A percentile compares a stretch with the other conserved stretches of the same genome.
These are phyloP conservation scores for Tupaia chinensis DNA, from an alignment of 2,113 vertebrate genomes.

Conservation along the genomic window DNA sequence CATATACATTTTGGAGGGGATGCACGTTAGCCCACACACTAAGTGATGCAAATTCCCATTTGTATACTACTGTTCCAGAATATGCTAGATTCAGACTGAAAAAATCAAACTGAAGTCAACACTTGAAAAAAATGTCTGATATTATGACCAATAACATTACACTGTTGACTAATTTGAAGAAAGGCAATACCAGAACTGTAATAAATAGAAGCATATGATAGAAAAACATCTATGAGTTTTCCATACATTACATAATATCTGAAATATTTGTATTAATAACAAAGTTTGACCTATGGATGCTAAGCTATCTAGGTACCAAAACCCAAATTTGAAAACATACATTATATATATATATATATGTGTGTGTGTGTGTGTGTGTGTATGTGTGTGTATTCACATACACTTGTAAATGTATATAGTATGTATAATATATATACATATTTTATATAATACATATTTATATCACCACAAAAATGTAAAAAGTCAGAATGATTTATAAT, in stretches of 20 bases:
- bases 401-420: too few species aligned
- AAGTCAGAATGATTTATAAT: background rate
- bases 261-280: background rate
- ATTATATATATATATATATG: too few species aligned
- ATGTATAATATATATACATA: background rate
- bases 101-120: background rate
- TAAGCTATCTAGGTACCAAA: background rate
- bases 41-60: background rate
- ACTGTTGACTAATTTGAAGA: background rate
- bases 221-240: background rate
- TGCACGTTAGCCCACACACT: background rate
- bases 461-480: background rate
- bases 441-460: background rate
- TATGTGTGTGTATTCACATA: too few species aligned
- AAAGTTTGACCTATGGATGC: too few species aligned
- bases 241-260: background rate
- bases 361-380: too few species aligned
- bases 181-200: background rate
- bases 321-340: too few species aligned
- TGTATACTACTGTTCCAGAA: background rate
- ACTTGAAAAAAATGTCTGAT: background rate
- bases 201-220: background rate
- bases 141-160: background rate
- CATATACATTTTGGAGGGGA: background rate
- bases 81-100: background rate